A percentile compares a stretch with the other conserved stretches of the same genome.
Evolutionary conservation across 2,797 vertebrate genomes (phyloP).

Genomic region (Pangasius larnaudii): DNA sequence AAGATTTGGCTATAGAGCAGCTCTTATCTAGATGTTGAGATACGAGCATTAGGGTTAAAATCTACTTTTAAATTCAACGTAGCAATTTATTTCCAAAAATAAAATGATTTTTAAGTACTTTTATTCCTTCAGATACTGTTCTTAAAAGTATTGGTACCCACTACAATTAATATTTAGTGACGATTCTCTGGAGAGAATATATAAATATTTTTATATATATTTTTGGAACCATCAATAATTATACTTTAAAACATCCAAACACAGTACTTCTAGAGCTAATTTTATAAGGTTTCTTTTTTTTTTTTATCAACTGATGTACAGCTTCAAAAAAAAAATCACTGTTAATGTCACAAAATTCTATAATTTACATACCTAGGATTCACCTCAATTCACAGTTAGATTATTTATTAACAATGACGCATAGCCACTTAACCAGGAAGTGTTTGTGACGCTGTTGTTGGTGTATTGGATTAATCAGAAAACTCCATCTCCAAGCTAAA

Average conservation of each 20-base stretch:
- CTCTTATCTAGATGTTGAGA: not conserved
- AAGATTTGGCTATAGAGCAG: not conserved
- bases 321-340: not conserved
- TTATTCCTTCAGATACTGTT: not conserved
- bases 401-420: not conserved
- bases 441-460: not conserved
- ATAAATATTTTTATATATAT: too few relatives aligned
- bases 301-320: not conserved
- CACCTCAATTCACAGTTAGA: not conserved
- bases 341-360: not conserved
- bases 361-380: not conserved
- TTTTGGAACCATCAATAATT: not conserved
- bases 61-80: not conserved
- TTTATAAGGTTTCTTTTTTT: not conserved
- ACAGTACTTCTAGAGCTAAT: not conserved
- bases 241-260: not conserved
- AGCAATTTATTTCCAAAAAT: not conserved
- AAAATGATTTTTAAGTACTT: not conserved
- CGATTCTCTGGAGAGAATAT: not conserved
- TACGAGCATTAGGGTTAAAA: not conserved
- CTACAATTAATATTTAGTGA: not conserved
- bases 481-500: not conserved
- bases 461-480: not conserved
- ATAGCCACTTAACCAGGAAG: not conserved
- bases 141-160: not conserved